phyloP scores from a whole-genome alignment of 1,140 invertebrate genomes.

The Drosophila ironensis region DNA sequence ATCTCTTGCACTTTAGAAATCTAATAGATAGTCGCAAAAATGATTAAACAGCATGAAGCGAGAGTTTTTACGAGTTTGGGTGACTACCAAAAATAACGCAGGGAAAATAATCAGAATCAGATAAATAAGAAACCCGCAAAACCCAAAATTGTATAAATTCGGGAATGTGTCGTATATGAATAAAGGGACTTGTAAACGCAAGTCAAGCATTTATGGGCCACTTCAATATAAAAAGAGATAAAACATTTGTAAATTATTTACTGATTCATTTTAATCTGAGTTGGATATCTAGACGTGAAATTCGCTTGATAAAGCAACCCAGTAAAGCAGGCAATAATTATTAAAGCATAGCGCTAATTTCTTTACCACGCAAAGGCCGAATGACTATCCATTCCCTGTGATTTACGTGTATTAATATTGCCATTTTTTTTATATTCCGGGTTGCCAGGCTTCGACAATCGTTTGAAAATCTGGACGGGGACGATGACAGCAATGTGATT shows the following conservation, averaged over 20 bases:
- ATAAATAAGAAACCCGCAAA: no score
- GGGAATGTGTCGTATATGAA: no score
- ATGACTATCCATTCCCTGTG: no score
- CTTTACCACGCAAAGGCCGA: no score
- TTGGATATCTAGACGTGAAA: no score
- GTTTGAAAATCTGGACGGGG: constrained; percentile 85
- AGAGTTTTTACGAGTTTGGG: no score
- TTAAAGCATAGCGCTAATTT: no score
- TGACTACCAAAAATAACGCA: no score
- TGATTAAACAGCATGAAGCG: not conserved
- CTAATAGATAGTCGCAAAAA: constrained; percentile 5
- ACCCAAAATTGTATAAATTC: not conserved
- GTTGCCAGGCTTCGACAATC: constrained; percentile 84
- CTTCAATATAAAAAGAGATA: not conserved
- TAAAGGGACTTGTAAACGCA: not conserved
- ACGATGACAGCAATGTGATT: constrained; percentile 84
- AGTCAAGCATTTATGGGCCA: not conserved
- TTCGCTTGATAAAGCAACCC: no score
- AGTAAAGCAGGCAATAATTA: no score
- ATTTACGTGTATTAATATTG: no score
- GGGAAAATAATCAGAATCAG: no score
- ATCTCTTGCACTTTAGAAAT: not conserved
- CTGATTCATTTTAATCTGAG: not conserved
- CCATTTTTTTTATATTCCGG: not conserved
- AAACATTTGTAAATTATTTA: not conserved